Evolutionary conservation across 2,888 invertebrate species (phyloP).

Genomic region (Arrhopalites spinosus): DNA sequence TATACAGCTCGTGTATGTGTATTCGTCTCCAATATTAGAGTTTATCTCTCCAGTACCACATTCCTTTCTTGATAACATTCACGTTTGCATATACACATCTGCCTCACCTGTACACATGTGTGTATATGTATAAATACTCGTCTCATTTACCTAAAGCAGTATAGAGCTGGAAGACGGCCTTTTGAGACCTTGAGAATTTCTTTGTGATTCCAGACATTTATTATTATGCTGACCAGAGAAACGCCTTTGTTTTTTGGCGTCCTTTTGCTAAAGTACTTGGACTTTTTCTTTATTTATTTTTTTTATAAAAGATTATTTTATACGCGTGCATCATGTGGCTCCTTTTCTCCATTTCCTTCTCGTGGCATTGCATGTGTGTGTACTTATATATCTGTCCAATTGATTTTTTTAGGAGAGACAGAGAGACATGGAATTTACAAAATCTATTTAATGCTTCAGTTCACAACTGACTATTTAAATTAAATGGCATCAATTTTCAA

Average conservation of each 20-base stretch:
- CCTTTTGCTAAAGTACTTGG: neutral
- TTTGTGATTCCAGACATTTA: neutral
- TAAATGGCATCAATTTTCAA: neutral
- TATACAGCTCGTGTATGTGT: slow-evolving; percentile 24
- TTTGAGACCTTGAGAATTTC: too few relatives aligned
- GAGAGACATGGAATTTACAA: too few relatives aligned
- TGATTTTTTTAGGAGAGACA: neutral
- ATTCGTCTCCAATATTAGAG: slow-evolving; percentile 34
- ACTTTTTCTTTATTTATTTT: neutral
- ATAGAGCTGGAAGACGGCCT: too few relatives aligned
- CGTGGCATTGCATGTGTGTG: neutral
- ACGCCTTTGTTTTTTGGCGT: neutral
- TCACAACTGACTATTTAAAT: neutral
- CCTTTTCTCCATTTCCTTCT: neutral
- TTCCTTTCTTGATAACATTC: neutral
- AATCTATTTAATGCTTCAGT: neutral
- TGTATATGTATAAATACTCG: neutral
- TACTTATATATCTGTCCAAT: neutral
- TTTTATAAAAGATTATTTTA: neutral
- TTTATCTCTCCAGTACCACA: slow-evolving; percentile 14
- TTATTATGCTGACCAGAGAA: neutral
- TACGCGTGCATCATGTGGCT: neutral
- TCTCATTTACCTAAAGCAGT: too few relatives aligned
- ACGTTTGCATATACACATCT: neutral
- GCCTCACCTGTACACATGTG: neutral